Base-by-base conservation (phyloP, 2,113 vertebrate genomes). In the Megatriorchis doriae region DNA sequence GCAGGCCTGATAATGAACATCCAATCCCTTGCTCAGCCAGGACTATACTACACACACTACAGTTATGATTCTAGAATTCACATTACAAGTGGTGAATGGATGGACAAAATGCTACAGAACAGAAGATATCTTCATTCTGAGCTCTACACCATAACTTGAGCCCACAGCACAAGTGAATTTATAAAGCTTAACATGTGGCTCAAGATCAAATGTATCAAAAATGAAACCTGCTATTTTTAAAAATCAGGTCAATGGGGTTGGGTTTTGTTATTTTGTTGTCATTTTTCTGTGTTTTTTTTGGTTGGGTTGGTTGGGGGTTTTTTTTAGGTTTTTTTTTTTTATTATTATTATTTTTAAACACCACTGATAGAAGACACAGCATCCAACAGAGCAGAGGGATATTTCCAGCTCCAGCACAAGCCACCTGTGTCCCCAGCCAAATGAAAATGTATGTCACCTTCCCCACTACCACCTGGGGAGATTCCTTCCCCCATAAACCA, bases 11-110 rank as follows among this genome's bases (percentile, higher is more conserved):
- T 12, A 56, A 15, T 16, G 19, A 77, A 53, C n/a, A 82, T 13
- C 6, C 38, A 62, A 18, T 3, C 10, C 25, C 11, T 50, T 36
- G 22, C 53, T 53, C 56, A 79, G 6, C 20, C 38, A 67, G 38
- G 9, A 79, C 9, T 23, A 38, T 17, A 87, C 50, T 29, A 29
- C 26, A 5, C 0, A 0, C 18, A 36, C 40, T 48, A 13, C 1
- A 8, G 5, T 10, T 32, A 27, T 11, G 23, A 89, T 29, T 75
- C 55, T 11, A n/a, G 43, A 89, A 42, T 13, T 79, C 63, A 7
- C 18, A 9, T 15, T 9, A 52, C 26, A 43, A 34, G 43, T 0
- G 3, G 20, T 7, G 53, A 50, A 38, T 0, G n/a, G 29, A 48
- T 6, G 27, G 50, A 78, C 13, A 23, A 74, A 84, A 45, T 8